Evolutionary conservation across 2,797 vertebrate genomes (phyloP), one percentile per base, ranked within the genome.

Genomic region (Ceryle rudis): DNA sequence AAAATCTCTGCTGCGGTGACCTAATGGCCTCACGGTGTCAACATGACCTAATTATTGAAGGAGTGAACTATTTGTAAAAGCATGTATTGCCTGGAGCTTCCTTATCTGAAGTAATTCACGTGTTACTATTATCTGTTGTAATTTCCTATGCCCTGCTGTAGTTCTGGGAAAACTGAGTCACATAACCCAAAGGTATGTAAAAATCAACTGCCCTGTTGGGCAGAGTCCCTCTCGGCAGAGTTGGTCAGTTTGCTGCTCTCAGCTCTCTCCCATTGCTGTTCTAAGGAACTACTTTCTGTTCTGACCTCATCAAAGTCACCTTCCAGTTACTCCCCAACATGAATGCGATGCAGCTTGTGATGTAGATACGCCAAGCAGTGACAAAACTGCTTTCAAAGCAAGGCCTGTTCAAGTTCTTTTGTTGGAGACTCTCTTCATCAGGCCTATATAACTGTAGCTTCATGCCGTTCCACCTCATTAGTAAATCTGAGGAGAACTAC

Each of bases 31-130:
- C 61, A 14, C 47, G 29, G 49, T 31, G 57, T 58, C 69, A 74
- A 29, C 57, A 28, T 0, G 3, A 37, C 52, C 20, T 47, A 42
- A 3, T 37, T 70, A 20, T 1, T 83, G 29, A 51, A 67, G 17
- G 29, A 92, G 25, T 5, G 8, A 84, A 52, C 71, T 78, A 57
- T 75, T 91, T 92, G 61, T 84, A 21, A 18, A 78, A 64, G n/a
- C 66, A 47, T 52, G 2, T 71, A 8, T 61, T 65, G 35, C 37
- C 33, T 61, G 39, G 44, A 75, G 46, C 12, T 75, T 75, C 66
- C 54, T 91, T 75, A 80, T 35, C 67, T 69, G 20, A 44, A 86
- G 41, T 37, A 49, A 81, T 69, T 67, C 26, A 1, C 17, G 4
- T 39, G 19, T 64, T 72, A 52, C 21, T 0, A 0, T 87, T 79